Base-by-base conservation (phyloP, 1,140 invertebrate species). In the Drosophila tani region DNA sequence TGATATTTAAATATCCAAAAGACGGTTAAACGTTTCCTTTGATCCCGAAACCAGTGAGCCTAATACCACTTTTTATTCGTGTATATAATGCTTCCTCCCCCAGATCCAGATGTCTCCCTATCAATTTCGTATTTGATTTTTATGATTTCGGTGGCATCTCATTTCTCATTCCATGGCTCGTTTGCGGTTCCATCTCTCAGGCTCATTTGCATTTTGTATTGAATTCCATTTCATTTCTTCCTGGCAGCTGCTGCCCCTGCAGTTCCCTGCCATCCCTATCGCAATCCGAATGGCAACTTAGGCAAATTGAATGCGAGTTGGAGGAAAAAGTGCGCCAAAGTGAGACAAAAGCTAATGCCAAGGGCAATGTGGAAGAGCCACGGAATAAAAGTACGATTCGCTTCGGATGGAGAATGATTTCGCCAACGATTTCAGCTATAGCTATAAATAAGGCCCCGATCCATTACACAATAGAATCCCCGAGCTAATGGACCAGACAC, bases 171-270 rank as follows among this genome's bases (percentile, higher is more conserved):
- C 55, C 58, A 24, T 11, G 27, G 50, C 38, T 57, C 62, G 62
- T 46, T 76, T 57, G 63, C 81, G 76, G 57, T 71, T 81, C 51
- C 56, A 56, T 40, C 53, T 56, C 58, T 68, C 46, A 58, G 66
- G 59, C 75, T 87, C 81, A 87, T 87, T 87, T 87, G 84, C 84
- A 87, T 87, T 90, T 87, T 88, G 85, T 87, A 87, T 87, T 87
- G 81, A 88, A 88, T 88, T 88, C 76, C 80, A 66, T 75, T 79
- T 75, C 64, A 56, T 66, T 73, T 76, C 47, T 58, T 82, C 65
- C 49, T 29, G 84, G 50, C 84, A 84, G 85, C 84, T 81, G 84
- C 73, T 64, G 81, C 66, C 46, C 38, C 60, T 50, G 60, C 71
- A 45, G 32, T 57, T 60, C 24, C 40, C n/a, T 15, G 19, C 53